These are phyloP conservation scores for Geotria australis DNA, from an alignment of 2,797 vertebrate genomes.

Conservation along the genomic window DNA sequence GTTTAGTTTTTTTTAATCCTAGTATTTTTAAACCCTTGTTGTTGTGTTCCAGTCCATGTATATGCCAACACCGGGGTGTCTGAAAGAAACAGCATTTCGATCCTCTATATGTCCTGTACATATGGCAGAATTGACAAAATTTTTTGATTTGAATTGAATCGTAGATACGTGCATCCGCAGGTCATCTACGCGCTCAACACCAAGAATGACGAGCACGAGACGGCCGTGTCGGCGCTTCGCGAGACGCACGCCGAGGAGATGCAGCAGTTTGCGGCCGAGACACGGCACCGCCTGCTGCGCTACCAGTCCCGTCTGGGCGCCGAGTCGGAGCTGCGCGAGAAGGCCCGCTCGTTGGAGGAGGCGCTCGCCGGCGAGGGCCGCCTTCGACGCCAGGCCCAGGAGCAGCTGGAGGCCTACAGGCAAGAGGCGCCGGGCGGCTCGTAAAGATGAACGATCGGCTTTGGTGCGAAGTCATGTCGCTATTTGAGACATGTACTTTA, in stretches of 20 bases:
- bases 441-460: too few species aligned
- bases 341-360: conserved; percentile 73
- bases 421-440: conserved; percentile 6
- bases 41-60: too few species aligned
- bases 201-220: conserved; percentile 90
- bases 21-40: too few species aligned
- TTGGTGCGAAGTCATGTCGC: too few species aligned
- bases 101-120: too few species aligned
- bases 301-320: conserved; percentile 79
- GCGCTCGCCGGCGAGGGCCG: conserved; percentile 73
- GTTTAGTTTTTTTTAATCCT: too few species aligned
- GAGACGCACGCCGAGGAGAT: conserved; percentile 94
- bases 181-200: conserved; percentile 97
- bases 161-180: conserved; percentile 23
- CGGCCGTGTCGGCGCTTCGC: conserved; percentile 67
- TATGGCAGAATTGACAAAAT: too few species aligned
- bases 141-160: too few species aligned
- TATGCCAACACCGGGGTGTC: too few species aligned
- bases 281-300: conserved; percentile 62
- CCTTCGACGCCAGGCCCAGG: conserved; percentile 71
- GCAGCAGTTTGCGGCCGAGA: conserved; percentile 86
- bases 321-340: conserved; percentile 63
- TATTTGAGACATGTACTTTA: too few species aligned
- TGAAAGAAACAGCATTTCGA: too few species aligned
- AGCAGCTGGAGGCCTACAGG: conserved; percentile 78